Conservation (phyloP, 1,140 invertebrate genomes). For the Xylocopa sonorina region DNA sequence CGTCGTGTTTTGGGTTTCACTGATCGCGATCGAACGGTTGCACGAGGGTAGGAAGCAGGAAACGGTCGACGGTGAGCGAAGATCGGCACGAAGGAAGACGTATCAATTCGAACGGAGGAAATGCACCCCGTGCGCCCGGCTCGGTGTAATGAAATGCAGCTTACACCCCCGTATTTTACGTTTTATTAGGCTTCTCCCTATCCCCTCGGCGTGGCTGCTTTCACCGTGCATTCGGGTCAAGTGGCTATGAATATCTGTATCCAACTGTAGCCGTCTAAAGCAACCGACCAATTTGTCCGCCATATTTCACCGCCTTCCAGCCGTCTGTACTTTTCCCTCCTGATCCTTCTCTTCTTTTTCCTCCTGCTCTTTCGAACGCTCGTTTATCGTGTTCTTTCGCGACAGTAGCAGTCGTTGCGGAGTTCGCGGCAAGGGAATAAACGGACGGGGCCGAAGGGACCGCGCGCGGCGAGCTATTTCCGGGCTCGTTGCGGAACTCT, state of each 20-base stretch:
- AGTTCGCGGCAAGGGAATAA: neutral
- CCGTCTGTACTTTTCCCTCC: conserved; percentile 15
- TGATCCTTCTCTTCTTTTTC: conserved; percentile 15
- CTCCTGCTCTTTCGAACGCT: neutral
- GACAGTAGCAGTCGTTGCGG: neutral
- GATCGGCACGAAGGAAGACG: conserved; percentile 20
- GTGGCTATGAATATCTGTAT: conserved; percentile 70
- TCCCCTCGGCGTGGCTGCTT: conserved; percentile 14
- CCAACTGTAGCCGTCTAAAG: conserved; percentile 57
- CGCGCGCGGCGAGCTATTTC: neutral
- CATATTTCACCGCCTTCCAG: conserved; percentile 53
- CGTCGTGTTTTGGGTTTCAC: neutral
- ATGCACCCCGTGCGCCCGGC: neutral
- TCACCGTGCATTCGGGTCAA: conserved; percentile 65
- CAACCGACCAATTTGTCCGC: conserved; percentile 63
- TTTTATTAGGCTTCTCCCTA: conserved; percentile 58
- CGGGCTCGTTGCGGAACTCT: no score
- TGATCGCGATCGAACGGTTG: neutral
- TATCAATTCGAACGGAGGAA: conserved; percentile 23
- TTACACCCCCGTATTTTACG: conserved; percentile 62
- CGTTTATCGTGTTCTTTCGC: conserved; percentile 31
- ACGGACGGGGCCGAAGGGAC: neutral
- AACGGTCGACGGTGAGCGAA: neutral
- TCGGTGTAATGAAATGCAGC: conserved; percentile 56
- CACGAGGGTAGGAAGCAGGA: neutral